Evolutionary conservation across 2,888 invertebrate genomes (phyloP).

Genomic region (Torymus tubicola): DNA sequence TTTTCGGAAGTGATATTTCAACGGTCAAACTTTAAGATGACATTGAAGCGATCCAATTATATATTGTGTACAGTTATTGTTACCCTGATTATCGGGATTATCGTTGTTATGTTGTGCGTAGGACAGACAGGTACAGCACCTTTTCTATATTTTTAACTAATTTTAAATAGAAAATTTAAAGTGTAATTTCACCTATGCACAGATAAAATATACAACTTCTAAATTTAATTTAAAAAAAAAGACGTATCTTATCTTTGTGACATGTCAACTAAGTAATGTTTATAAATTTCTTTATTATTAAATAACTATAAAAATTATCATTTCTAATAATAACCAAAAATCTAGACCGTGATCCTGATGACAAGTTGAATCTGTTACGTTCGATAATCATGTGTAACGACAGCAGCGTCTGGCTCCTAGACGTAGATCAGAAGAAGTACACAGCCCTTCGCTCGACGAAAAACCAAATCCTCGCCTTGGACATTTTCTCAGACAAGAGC

Average conservation of each 20-base stretch:
- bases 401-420: constrained; percentile 8
- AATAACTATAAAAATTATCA: neutral
- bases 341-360: neutral
- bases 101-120: too few relatives aligned
- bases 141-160: too few relatives aligned
- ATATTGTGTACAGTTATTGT: neutral
- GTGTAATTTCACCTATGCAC: too few relatives aligned
- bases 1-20: neutral
- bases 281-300: neutral
- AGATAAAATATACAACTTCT: too few relatives aligned
- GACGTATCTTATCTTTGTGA: too few relatives aligned
- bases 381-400: constrained; percentile 20
- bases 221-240: too few relatives aligned
- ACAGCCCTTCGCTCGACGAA: neutral
- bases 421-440: neutral
- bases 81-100: neutral
- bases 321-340: neutral
- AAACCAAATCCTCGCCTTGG: constrained; percentile 5
- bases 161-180: too few relatives aligned
- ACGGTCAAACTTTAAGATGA: neutral
- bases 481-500: constrained; percentile 17
- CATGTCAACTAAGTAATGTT: neutral
- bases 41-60: neutral
- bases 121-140: too few relatives aligned
- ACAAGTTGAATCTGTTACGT: neutral